Evolutionary conservation across 1,140 invertebrate genomes (phyloP).

Genomic region (Thaumatotibia leucotreta): DNA sequence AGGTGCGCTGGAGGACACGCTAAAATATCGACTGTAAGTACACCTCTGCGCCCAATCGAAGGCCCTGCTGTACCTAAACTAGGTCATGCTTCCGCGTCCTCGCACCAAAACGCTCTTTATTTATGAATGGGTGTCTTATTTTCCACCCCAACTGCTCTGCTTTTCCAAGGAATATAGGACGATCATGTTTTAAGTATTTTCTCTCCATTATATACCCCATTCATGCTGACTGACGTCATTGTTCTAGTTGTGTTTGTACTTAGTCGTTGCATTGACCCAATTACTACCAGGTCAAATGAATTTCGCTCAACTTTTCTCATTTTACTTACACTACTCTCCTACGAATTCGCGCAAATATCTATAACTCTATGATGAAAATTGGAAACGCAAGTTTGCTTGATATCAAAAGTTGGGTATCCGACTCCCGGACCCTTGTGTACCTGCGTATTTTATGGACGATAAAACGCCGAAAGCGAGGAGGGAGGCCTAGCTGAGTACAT

Average conservation of each 20-base stretch:
- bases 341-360: not conserved
- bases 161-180: not conserved
- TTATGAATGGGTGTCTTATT: conserved; percentile 46
- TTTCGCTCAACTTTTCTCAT: not conserved
- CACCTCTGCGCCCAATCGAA: conserved; percentile 16
- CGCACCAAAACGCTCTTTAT: conserved; percentile 46
- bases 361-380: not conserved
- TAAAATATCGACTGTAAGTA: conserved; percentile 61
- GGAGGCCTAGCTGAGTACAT: conserved; percentile 2
- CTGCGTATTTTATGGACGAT: conserved; percentile 15
- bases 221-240: conserved; percentile 6
- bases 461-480: conserved; percentile 15
- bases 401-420: not conserved
- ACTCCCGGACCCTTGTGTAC: not conserved
- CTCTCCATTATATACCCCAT: not conserved
- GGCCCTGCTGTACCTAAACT: conserved; percentile 32
- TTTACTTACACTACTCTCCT: not conserved
- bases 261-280: conserved; percentile 7
- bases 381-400: not conserved
- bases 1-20: conserved; percentile 48
- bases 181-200: not conserved
- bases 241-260: conserved; percentile 5
- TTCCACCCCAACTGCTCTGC: conserved; percentile 19
- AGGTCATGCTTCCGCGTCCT: conserved; percentile 67
- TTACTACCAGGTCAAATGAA: not conserved